Conservation (phyloP, 2,888 invertebrate species). For the Rhabditoides inermis region DNA sequence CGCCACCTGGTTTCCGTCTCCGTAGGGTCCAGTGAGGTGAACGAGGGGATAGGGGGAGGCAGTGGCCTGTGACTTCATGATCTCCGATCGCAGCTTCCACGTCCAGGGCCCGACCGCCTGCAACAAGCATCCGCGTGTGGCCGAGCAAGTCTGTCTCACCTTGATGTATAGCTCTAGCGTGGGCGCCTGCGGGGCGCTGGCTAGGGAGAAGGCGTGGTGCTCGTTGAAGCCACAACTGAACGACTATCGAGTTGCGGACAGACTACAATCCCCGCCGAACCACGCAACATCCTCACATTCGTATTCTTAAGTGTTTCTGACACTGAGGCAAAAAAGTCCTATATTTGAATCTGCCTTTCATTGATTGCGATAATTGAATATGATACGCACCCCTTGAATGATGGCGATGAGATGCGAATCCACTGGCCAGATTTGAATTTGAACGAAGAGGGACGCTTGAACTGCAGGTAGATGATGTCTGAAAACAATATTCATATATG, state of each 20-base stretch:
- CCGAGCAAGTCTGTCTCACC: slow-evolving; percentile 57
- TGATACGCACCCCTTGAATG: too few species aligned
- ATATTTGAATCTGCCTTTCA: not conserved
- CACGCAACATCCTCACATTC: too few species aligned
- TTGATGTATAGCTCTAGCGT: slow-evolving; percentile 89
- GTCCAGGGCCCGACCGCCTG: slow-evolving; percentile 74
- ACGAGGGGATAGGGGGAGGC: slow-evolving; percentile 39
- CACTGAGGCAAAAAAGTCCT: too few species aligned
- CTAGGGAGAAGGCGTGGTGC: slow-evolving; percentile 87
- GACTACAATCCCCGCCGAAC: slow-evolving; percentile 62
- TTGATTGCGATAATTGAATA: slow-evolving; percentile 61
- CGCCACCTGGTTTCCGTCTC: slow-evolving; percentile 78
- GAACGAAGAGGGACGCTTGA: slow-evolving; percentile 86
- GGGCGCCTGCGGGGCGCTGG: slow-evolving; percentile 90
- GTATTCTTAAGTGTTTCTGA: too few species aligned
- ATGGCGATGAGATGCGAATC: slow-evolving; percentile 80
- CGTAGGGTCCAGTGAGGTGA: slow-evolving; percentile 84
- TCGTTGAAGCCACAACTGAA: slow-evolving; percentile 76
- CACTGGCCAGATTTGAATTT: slow-evolving; percentile 63
- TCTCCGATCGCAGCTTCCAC: slow-evolving; percentile 77
- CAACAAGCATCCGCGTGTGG: not conserved
- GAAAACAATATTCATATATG: too few species aligned
- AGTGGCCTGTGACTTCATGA: slow-evolving; percentile 31
- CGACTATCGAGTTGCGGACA: too few species aligned
- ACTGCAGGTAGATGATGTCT: slow-evolving; percentile 66